Evolutionary conservation across 2,888 invertebrate genomes (phyloP).

Genomic region (Trachelus tabidus): DNA sequence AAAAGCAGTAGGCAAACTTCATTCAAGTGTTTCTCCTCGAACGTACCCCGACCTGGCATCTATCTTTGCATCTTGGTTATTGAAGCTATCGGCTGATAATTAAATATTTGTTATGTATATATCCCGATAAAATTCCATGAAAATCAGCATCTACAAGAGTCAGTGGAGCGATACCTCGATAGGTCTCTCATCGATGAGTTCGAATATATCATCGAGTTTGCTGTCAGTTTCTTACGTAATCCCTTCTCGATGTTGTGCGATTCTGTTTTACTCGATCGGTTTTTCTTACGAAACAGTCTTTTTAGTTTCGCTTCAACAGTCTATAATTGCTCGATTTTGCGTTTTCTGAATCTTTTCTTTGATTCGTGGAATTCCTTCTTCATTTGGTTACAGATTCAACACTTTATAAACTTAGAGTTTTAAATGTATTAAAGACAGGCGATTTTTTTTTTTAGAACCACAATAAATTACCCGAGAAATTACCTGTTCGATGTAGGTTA

Average conservation of each 20-base stretch:
- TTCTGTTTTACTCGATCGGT: not conserved
- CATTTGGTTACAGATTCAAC: too few relatives aligned
- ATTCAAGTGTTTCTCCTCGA: too few relatives aligned
- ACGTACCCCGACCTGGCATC: not conserved
- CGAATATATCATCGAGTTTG: conserved; percentile 5
- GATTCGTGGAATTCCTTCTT: not conserved
- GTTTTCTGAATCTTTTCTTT: not conserved
- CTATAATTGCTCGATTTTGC: too few relatives aligned
- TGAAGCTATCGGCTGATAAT: not conserved
- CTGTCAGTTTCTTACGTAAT: conserved; percentile 10
- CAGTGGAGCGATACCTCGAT: too few relatives aligned
- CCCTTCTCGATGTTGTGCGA: conserved; percentile 1
- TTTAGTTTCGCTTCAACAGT: too few relatives aligned
- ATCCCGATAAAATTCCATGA: not conserved
- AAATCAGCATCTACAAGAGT: not conserved
- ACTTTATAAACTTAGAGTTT: too few relatives aligned
- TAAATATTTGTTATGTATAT: not conserved
- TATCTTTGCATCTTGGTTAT: not conserved
- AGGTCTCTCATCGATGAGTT: not conserved
- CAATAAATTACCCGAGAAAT: too few relatives aligned
- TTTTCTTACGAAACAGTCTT: too few relatives aligned
- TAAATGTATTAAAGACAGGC: too few relatives aligned
- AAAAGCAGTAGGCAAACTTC: not conserved
- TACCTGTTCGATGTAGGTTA: not conserved
- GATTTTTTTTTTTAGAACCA: too few relatives aligned